phyloP scores from a whole-genome alignment of 2,888 invertebrate genomes.

The Synergus laeviventris region DNA sequence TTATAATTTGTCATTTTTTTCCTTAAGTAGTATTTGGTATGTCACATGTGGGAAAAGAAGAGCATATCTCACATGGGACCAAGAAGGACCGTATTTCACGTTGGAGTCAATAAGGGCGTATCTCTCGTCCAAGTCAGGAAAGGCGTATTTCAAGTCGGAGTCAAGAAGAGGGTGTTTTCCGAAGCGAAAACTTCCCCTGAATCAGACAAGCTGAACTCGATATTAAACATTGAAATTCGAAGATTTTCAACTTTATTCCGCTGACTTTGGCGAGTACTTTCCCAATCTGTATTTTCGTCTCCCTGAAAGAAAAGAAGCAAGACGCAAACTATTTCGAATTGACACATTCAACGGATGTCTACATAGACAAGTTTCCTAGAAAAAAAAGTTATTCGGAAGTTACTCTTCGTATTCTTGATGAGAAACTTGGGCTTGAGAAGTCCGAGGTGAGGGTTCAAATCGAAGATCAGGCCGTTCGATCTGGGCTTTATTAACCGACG shows the following conservation, averaged over 20 bases:
- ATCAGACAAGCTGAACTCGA: not conserved
- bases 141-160: no score
- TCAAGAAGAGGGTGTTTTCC: no score
- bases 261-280: constrained; percentile 5
- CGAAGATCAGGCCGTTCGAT: constrained; percentile 6
- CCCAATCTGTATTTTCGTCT: not conserved
- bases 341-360: constrained; percentile 7
- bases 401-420: not conserved
- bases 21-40: no score
- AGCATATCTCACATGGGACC: no score
- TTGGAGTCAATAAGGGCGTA: no score
- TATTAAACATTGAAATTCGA: constrained; percentile 27
- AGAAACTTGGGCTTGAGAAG: constrained; percentile 13
- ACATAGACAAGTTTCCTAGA: constrained; percentile 26
- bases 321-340: constrained; percentile 32
- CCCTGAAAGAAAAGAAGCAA: constrained; percentile 1
- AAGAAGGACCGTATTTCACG: no score
- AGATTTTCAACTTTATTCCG: constrained; percentile 27
- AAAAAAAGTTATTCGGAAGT: constrained; percentile 8
- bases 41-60: no score
- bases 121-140: no score
- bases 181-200: not conserved
- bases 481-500: constrained; percentile 40
- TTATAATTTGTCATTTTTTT: no score
- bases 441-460: not conserved